Evolutionary conservation across 2,888 invertebrate species (phyloP), one percentile per base, ranked within the genome.

Genomic region (Tuberolachnus salignus): DNA sequence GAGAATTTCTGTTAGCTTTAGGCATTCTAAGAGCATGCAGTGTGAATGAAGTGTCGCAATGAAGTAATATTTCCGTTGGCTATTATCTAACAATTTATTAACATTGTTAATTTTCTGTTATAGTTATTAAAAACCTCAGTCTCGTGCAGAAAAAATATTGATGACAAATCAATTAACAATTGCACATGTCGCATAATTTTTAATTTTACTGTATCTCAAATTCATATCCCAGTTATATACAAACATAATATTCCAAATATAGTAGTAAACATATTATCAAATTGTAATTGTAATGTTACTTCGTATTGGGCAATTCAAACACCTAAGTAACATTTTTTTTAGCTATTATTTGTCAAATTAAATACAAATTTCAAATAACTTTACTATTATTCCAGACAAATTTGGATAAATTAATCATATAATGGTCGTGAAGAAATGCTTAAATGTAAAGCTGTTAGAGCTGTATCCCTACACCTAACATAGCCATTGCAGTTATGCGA

Each of bases 151-250:
- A 91, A n/a, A 83, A 88, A 89, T 80, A 86, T 88, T 14, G 90
- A 89, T 74, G 89, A 90, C 82, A 90, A 92, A 81, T 89, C 91
- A 83, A 90, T 95, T 82, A 90, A 92, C 72, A 92, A 93, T 61
- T 88, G 94, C 82, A 90, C 92, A 4, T 94, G 93, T 84, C 89
- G 95, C 72, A 88, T 94, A 71, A 87, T 95, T 80, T 94, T 94
- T 0, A 95, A 95, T 86, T 86, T 95, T 81, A 91, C 93, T n/a
- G 89, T 90, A 83, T 88, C 86, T 81, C 86, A 85, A 57, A 84
- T 83, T 78, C 89, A 89, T 85, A 90, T 90, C 44, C 87, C 88
- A 82, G 86, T 87, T 21, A 86, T 91, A 59, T 89, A 89, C 83
- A 86, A 87, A 75, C 87, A 88, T 83, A 88, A 88, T 59, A 87